Base-by-base conservation (phyloP, 2,113 vertebrate species). In the Manacus vitellinus region DNA sequence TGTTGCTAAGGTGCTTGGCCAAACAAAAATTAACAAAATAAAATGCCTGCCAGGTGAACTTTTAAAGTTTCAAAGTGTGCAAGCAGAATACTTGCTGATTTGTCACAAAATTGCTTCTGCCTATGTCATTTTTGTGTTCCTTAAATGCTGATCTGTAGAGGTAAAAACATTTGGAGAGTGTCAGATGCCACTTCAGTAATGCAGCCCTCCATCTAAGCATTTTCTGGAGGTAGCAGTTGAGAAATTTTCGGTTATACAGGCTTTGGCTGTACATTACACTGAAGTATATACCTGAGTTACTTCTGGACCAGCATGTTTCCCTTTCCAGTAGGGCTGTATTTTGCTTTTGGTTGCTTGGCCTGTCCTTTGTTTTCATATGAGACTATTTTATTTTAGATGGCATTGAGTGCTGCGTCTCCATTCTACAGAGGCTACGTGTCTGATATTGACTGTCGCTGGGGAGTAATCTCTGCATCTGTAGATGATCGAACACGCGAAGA, bases 391-490 rank as follows among this genome's bases (percentile, higher is more conserved):
- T 97, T 98, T 44, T 89, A 99, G 99, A 99, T 99, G 99, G 99
- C 99, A 1, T 82, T 99, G 97, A 99, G 99, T 65, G 99, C 99
- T 33, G 99, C 99, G 3, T 99, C 99, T 35, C 99, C 99, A 4
- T 99, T 99, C 96, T 99, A 99, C 98, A 98, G 99, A 98, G 99
- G 99, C 92, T 99, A 98, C 5, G 98, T 99, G 93, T 99, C 99
- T 1, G 99, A 99, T 89, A 99, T 98, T 16, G 99, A 99, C 96
- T 99, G 99, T 95, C 99, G 99, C 91, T 99, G 99, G 99, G 99
- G 99, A 52, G 99, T 99, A 68, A 99, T 99, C 95, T 99, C 99
- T 44, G 99, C 99, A 20, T 99, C 99, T 2, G 99, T 99, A 89
- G 99, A 99, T 20, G 99, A 99, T 94, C 95, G 99, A 72, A 99